Conservation (phyloP, 2,888 invertebrate species). For the Coelinius sp. region DNA sequence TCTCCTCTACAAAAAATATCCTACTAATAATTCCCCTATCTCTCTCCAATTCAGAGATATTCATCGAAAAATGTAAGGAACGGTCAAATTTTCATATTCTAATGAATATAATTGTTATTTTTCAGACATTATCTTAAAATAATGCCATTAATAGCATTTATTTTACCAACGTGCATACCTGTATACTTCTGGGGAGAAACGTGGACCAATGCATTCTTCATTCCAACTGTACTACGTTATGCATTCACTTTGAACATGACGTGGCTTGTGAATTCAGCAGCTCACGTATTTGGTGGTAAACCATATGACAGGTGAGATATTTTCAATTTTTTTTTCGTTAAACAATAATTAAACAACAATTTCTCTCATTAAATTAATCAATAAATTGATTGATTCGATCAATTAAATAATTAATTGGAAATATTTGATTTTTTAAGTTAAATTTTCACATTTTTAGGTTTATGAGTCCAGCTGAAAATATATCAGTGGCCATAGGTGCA, state of each 20-base stretch:
- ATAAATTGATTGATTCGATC: background rate
- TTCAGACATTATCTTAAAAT: constrained; percentile 78
- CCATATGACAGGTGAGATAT: constrained; percentile 81
- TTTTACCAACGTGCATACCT: constrained; percentile 81
- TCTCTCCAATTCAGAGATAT: too few species aligned
- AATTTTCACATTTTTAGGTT: constrained; percentile 74
- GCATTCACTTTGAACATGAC: constrained; percentile 84
- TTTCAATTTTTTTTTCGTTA: too few species aligned
- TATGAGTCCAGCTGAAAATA: constrained; percentile 86
- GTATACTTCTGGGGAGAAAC: constrained; percentile 80
- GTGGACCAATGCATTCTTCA: constrained; percentile 77
- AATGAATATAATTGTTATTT: constrained; percentile 20
- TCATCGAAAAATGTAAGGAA: too few species aligned
- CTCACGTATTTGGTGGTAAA: constrained; percentile 83
- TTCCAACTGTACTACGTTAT: constrained; percentile 81
- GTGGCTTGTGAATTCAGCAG: constrained; percentile 92
- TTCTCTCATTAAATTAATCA: background rate
- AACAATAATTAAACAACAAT: too few species aligned
- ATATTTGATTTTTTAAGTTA: too few species aligned
- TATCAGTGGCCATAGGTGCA: constrained; percentile 79
- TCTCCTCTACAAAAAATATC: background rate
- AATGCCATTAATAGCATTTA: constrained; percentile 79
- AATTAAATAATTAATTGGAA: constrained; percentile 39
- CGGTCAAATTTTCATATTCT: too few species aligned
- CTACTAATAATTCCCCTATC: background rate